Percentiles rank a stretch among this genome's conserved stretches.
Evolutionary conservation across 2,888 invertebrate genomes (phyloP).

Genomic region (Corbicula japonica): DNA sequence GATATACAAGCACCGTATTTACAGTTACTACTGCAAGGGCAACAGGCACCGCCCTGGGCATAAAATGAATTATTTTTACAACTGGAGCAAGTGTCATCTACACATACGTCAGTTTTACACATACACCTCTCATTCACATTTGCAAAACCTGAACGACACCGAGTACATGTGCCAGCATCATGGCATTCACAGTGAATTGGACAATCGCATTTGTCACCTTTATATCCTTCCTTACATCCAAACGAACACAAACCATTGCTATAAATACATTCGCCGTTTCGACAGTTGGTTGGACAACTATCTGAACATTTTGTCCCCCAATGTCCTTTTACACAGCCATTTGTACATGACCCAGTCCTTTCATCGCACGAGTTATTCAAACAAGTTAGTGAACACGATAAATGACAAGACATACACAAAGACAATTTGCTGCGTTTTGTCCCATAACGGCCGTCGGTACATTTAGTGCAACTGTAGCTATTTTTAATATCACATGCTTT

Average conservation of each 20-base stretch:
- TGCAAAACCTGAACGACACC: neutral
- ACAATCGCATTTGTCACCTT: neutral
- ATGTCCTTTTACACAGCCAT: neutral
- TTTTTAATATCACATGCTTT: too few species aligned
- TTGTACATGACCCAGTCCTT: neutral
- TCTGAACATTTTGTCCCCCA: neutral
- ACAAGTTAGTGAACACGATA: neutral
- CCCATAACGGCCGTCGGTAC: too few species aligned
- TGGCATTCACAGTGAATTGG: neutral
- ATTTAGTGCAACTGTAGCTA: too few species aligned
- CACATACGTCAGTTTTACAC: neutral
- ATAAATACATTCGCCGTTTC: neutral
- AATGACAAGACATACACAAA: too few species aligned
- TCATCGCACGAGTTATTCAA: neutral
- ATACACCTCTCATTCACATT: neutral
- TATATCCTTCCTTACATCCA: constrained; percentile 4
- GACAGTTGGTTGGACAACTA: neutral
- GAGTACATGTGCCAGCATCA: neutral
- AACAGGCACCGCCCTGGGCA: neutral
- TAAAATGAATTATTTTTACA: neutral
- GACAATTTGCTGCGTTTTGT: too few species aligned
- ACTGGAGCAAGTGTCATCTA: neutral
- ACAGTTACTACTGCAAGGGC: constrained; percentile 12
- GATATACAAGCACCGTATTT: neutral
- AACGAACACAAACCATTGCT: neutral